phyloP scores from a whole-genome alignment of 2,888 invertebrate genomes.

The Kryphioiulus occultus region DNA sequence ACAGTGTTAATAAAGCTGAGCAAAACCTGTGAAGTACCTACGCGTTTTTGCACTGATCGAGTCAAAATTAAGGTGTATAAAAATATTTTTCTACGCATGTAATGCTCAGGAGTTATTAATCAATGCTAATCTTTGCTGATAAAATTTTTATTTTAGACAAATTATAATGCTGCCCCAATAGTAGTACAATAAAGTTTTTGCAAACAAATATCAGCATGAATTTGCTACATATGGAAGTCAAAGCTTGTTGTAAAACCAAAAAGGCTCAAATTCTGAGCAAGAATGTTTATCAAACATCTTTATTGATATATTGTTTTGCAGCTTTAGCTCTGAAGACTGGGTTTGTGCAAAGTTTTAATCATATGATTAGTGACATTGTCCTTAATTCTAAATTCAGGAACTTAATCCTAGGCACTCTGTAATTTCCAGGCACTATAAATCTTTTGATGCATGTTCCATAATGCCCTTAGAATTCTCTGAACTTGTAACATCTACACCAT shows the following conservation, averaged over 20 bases:
- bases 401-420: constrained; percentile 22
- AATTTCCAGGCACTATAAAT: constrained; percentile 35
- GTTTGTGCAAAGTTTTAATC: neutral
- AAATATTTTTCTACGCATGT: neutral
- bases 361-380: neutral
- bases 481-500: neutral
- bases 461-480: neutral
- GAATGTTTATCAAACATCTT: neutral
- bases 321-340: neutral
- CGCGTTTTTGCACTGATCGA: neutral
- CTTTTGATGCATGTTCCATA: neutral
- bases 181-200: neutral
- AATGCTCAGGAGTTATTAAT: neutral
- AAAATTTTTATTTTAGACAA: neutral
- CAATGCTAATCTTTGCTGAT: neutral
- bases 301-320: neutral
- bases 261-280: neutral
- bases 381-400: neutral
- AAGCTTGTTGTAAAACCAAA: neutral
- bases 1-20: neutral
- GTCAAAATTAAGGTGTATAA: neutral
- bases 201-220: neutral
- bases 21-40: neutral
- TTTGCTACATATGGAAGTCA: neutral
- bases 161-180: neutral